Percentiles rank a stretch among this genome's conserved stretches.
phyloP scores from a whole-genome alignment of 2,888 invertebrate species.

The Gortyna flavago region DNA sequence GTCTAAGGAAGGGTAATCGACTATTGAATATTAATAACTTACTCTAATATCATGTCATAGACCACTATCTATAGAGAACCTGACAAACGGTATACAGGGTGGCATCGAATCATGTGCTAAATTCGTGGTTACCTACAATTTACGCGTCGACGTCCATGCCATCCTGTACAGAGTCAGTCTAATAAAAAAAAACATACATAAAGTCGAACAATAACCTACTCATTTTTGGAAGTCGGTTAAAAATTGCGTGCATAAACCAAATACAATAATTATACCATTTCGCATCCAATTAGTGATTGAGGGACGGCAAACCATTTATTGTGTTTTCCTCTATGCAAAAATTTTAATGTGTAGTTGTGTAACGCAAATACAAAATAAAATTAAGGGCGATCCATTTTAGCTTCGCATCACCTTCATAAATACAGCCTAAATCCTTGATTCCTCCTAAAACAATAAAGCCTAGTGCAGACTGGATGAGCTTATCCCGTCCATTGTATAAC shows the following conservation, averaged over 20 bases:
- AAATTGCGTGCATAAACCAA: not conserved
- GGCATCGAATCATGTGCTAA: too few species aligned
- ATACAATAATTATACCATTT: not conserved
- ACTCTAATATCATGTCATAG: not conserved
- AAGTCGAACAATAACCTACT: too few species aligned
- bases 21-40: not conserved
- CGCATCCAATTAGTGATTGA: not conserved
- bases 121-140: too few species aligned
- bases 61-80: not conserved
- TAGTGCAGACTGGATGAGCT: slow-evolving; percentile 24
- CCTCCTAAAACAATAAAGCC: slow-evolving; percentile 41
- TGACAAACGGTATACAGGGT: too few species aligned
- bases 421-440: not conserved
- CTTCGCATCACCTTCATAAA: not conserved
- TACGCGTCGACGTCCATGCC: too few species aligned
- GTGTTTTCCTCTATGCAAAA: not conserved
- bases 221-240: too few species aligned
- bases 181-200: too few species aligned
- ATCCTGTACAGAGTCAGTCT: not conserved
- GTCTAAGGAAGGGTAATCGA: not conserved
- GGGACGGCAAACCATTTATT: not conserved
- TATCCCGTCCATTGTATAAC: slow-evolving; percentile 49
- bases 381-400: not conserved
- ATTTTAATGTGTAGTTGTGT: not conserved
- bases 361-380: too few species aligned